Base-by-base conservation (phyloP, 2,888 invertebrate species). In the Mystacides longicornis region DNA sequence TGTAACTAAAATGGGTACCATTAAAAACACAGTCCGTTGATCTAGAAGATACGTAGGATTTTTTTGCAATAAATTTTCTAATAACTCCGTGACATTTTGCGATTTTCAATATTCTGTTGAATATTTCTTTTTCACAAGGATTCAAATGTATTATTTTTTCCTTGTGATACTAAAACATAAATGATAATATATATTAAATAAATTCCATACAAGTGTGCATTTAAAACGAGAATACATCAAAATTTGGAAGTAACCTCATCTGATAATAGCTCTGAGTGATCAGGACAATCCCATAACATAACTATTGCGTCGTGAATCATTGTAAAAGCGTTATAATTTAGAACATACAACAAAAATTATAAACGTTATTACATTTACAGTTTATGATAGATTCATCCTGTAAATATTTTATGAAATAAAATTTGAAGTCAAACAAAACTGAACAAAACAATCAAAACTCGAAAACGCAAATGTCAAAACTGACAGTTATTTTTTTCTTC, bases 261-360 rank as follows among this genome's bases (percentile, higher is more conserved):
- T 52, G 58, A 58, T 43, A 60, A 57, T 47, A 60, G 59, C 50
- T 68, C 67, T 19, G 63, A 63, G 22, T 63, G 64, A 52, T 69
- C 69, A 14, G 74, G 77, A 66, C 79, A 81, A 63, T 84, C 82
- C 81, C 82, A 83, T 52, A 86, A 69, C 58, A 83, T 75, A 60
- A 85, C 66, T 56, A 86, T 68, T 21, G 82, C 78, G 67, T 86
- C 86, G 64, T 86, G 84, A 55, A 86, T 78, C 86, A 86, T 86
- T 66, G n/a, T n/a, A n/a, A n/a, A n/a, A n/a, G n/a, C n/a, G n/a
- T n/a, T n/a, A n/a, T n/a, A n/a, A n/a, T n/a, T n/a, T n/a, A n/a
- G n/a, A n/a, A n/a, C n/a, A n/a, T n/a, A n/a, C n/a, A n/a, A n/a
- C n/a, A n/a, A n/a, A n/a, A n/a, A n/a, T n/a, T n/a, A n/a, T n/a